Evolutionary conservation across 2,797 vertebrate species (phyloP), one percentile per base, ranked within the genome.

Genomic region (Uromys caudimaculatus): DNA sequence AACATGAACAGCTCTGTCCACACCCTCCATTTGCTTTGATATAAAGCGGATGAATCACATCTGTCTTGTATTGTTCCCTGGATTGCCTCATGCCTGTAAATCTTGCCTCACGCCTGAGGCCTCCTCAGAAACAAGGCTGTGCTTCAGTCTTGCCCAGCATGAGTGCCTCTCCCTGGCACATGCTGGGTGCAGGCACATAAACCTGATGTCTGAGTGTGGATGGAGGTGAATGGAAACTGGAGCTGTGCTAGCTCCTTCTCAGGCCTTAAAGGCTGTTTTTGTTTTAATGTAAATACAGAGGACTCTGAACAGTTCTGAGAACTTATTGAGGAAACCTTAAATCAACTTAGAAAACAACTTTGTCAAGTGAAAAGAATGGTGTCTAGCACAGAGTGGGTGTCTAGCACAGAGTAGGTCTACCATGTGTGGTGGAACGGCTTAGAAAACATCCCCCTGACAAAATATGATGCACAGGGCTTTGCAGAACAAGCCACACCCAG

Each of bases 11-110:
- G 81, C 77, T 78, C 84, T 24, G 78, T 93, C 96, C 95, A 90
- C 97, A 81, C 97, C 97, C 97, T 97, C 94, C 32, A 11, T 38
- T 93, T 86, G 90, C 95, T 92, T 95, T 73, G 96, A 86, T 94
- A 94, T 54, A 67, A 94, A 94, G 94, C 19, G 0, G 56, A 77
- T 97, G 97, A 97, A 38, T 97, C 97, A 97, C 86, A 35, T 64
- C 27, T 78, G 92, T 60, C 95, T 64, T 32, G 67, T 60, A 79
- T 89, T 93, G 93, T 95, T 96, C 93, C 90, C 82, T 1, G 73
- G 77, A 76, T 95, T 94, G 97, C 96, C 95, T 97, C 97, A 91
- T 76, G 71, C 27, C 7, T 3, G 78, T 58, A 79, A 76, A 93
- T 64, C 90, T 44, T 62, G 76, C 90, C 85, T 95, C 92, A 27